Percentiles rank a stretch among this genome's conserved stretches.
Conservation (phyloP, 2,888 invertebrate genomes). For the Thereva nobilitata region DNA sequence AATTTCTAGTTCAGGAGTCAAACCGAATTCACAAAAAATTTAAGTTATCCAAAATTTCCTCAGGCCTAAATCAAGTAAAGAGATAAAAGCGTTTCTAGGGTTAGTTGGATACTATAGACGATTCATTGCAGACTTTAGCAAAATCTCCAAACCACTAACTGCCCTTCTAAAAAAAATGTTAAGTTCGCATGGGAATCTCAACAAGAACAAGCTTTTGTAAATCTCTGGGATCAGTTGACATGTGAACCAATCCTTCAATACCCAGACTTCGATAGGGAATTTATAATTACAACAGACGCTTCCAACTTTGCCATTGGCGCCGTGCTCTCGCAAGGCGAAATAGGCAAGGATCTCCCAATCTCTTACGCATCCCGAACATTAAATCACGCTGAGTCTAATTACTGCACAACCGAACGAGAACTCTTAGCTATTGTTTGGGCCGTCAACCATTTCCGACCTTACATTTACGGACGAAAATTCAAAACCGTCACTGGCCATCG, state of each 20-base stretch:
- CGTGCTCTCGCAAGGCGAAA: constrained; percentile 5
- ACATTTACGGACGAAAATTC: constrained; percentile 39
- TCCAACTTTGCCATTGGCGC: constrained; percentile 4
- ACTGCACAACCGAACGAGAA: constrained; percentile 45
- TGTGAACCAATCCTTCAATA: constrained; percentile 21
- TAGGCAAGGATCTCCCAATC: constrained; percentile 1
- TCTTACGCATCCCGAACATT: background rate
- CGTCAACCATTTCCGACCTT: constrained; percentile 45
- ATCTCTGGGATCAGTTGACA: constrained; percentile 23
- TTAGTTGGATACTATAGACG: constrained; percentile 42
- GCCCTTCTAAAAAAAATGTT: constrained; percentile 9
- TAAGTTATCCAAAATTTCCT: constrained; percentile 37
- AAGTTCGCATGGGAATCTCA: constrained; percentile 4
- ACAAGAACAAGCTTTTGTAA: constrained; percentile 9
- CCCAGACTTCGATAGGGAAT: constrained; percentile 16
- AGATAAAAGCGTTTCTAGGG: constrained; percentile 45
- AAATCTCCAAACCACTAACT: constrained; percentile 12
- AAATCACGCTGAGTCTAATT: constrained; percentile 42
- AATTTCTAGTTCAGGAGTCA: constrained; percentile 46
- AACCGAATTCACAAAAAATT: constrained; percentile 47
- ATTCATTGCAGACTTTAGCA: constrained; percentile 32
- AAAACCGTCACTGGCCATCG: constrained; percentile 4
- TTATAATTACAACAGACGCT: constrained; percentile 2
- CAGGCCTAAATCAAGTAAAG: constrained; percentile 41
- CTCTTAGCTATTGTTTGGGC: background rate